A percentile compares a stretch with the other conserved stretches of the same genome.
phyloP scores from a whole-genome alignment of 2,888 invertebrate genomes.

The Andrena bicolor region DNA sequence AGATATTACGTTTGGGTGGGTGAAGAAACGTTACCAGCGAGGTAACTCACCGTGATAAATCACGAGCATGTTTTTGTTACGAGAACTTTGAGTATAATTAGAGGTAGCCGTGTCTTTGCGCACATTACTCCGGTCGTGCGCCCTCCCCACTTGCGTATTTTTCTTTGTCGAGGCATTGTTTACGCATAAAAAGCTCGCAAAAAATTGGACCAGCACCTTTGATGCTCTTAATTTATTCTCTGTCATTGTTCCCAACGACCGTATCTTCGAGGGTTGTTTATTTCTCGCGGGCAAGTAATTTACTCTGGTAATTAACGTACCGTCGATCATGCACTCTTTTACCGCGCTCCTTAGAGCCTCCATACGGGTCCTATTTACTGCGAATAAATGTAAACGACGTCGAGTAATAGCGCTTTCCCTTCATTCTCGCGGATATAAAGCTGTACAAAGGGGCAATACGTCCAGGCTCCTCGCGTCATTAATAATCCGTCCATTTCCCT shows the following conservation, averaged over 20 bases:
- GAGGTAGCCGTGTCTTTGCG: slow-evolving; percentile 22
- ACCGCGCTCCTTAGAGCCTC: not conserved
- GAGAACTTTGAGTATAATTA: slow-evolving; percentile 30
- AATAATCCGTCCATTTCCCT: slow-evolving; percentile 37
- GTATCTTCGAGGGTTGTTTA: slow-evolving; percentile 14
- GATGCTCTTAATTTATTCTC: slow-evolving; percentile 32
- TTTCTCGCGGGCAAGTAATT: not conserved
- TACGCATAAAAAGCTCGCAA: slow-evolving; percentile 1
- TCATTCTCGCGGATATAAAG: slow-evolving; percentile 19
- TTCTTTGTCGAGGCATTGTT: slow-evolving; percentile 25
- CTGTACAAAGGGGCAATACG: slow-evolving; percentile 27
- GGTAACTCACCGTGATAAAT: not conserved
- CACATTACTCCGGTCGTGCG: slow-evolving; percentile 3
- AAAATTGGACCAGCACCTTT: slow-evolving; percentile 23
- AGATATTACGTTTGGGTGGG: not conserved
- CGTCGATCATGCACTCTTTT: slow-evolving; percentile 28
- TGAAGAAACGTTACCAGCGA: not conserved
- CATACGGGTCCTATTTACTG: not conserved
- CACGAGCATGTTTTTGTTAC: not conserved
- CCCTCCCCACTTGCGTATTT: slow-evolving; percentile 4
- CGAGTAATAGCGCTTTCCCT: slow-evolving; percentile 24
- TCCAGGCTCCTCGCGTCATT: slow-evolving; percentile 24
- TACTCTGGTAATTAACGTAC: slow-evolving; percentile 35
- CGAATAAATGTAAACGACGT: slow-evolving; percentile 35
- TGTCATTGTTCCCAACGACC: slow-evolving; percentile 8